Evolutionary conservation across 2,888 invertebrate genomes (phyloP).

Genomic region (Tiliacea citrago): DNA sequence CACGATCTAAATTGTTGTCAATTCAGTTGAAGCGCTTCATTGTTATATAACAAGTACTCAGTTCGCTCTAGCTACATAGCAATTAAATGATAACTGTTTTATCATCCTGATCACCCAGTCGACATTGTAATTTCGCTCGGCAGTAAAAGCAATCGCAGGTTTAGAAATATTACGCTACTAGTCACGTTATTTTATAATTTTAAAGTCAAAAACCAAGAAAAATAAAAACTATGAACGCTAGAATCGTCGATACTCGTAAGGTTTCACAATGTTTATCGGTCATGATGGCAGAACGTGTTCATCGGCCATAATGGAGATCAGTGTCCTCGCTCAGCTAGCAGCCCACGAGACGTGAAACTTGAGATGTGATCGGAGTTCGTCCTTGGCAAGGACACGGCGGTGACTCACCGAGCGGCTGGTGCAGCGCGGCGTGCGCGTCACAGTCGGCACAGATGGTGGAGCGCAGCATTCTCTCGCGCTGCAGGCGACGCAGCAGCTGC

Average conservation of each 20-base stretch:
- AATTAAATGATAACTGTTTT: conserved; percentile 51
- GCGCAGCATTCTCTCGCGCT: conserved; percentile 91
- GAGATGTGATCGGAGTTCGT: conserved; percentile 66
- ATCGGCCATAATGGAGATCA: conserved; percentile 41
- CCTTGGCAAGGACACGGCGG: conserved; percentile 79
- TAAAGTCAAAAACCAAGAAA: conserved; percentile 23
- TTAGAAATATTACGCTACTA: conserved; percentile 13
- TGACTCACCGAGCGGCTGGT: conserved; percentile 88
- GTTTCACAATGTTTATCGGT: conserved; percentile 71
- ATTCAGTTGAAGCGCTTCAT: conserved; percentile 65
- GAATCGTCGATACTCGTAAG: conserved; percentile 67
- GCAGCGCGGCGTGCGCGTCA: conserved; percentile 86
- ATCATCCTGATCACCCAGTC: conserved; percentile 41
- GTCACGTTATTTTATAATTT: conserved; percentile 8
- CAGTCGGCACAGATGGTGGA: conserved; percentile 89
- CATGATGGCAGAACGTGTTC: conserved; percentile 56
- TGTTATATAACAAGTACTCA: conserved; percentile 58
- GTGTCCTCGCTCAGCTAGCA: conserved; percentile 54
- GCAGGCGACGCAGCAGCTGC: conserved; percentile 92
- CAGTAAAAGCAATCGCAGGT: conserved; percentile 46
- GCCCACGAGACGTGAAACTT: conserved; percentile 62
- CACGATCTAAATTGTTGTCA: conserved; percentile 68
- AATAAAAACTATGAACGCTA: conserved; percentile 32
- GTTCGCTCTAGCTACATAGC: conserved; percentile 74
- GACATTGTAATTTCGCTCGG: conserved; percentile 47